phyloP scores from a whole-genome alignment of 92 coral and sea anemone species.

The Chrysogorgia sp. region DNA sequence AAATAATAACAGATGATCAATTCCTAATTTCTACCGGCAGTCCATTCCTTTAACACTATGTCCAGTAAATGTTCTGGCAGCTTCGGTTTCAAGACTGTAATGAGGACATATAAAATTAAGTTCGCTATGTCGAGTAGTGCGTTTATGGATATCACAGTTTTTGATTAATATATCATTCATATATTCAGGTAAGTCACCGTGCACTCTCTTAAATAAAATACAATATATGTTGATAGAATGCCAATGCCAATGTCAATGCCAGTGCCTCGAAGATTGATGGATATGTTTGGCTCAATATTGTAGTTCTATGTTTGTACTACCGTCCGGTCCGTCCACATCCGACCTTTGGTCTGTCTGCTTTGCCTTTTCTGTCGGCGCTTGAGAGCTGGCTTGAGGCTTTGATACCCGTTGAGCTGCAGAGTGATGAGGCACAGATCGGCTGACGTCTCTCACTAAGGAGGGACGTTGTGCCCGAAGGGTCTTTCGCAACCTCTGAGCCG shows the following conservation, averaged over 20 bases:
- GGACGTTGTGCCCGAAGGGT: not conserved
- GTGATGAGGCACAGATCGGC: conserved; percentile 25
- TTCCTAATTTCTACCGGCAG: too few species aligned
- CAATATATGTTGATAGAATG: conserved; percentile 21
- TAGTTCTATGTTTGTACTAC: conserved; percentile 10
- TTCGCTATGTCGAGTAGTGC: too few species aligned
- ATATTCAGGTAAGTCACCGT: conserved; percentile 28
- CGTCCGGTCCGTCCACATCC: conserved; percentile 5
- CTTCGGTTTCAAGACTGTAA: too few species aligned
- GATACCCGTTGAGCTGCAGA: not conserved
- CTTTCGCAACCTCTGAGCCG: conserved; percentile 5
- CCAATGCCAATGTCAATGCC: conserved; percentile 25
- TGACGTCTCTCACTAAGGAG: conserved; percentile 26
- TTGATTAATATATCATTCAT: too few species aligned
- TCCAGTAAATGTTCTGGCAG: too few species aligned
- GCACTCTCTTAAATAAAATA: conserved; percentile 40
- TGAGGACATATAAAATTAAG: too few species aligned
- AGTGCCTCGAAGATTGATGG: conserved; percentile 22
- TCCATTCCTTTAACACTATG: too few species aligned
- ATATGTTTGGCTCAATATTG: not conserved
- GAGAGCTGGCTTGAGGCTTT: not conserved
- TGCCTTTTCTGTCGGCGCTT: too few species aligned
- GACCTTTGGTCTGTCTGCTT: not conserved
- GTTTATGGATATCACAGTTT: too few species aligned
- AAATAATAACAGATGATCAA: too few species aligned